Evolutionary conservation across 2,888 invertebrate genomes (phyloP), one percentile per base, ranked within the genome.

Genomic region (Microchrysa polita): DNA sequence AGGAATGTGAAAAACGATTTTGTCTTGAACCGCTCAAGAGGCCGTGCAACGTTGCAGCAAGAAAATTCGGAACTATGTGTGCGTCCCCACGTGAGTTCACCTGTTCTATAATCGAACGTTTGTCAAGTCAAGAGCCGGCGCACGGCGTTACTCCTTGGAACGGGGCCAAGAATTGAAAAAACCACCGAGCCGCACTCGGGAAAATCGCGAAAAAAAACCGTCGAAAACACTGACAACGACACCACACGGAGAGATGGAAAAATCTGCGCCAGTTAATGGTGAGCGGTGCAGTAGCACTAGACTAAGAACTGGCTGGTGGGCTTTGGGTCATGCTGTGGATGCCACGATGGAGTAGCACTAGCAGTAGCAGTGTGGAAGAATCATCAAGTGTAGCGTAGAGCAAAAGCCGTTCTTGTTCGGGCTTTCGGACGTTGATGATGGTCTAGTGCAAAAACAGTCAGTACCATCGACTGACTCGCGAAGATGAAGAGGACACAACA

Each of bases 191-290:
- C 53, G 55, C 55, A 40, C 69, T 55, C 69, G 69, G 57, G 57
- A 69, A 57, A 55, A 34, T 7, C 40, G 7, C 40, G 57, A 57
- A 69, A 69, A n/a, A 69, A 69, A 34, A 63, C 40, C 40, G 16
- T 40, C 42, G 27, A 34, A 34, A 55, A 20, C 69, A 55, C 65
- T 65, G 10, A 63, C 34, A 18, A 55, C n/a, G n/a, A n/a, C 16
- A 52, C 40, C 14, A n/a, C 18, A 27, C 34, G 69, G 55, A 69
- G 55, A 69, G 42, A 52, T 55, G 42, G 65, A 57, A 69, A n/a
- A 69, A 55, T 69, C 55, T 73, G 60, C 73, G 63, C 61, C 73
- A 73, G 73, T 73, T 73, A 20, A 73, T 73, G 53, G 27, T 73
- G 73, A 73, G 73, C 73, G 63, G 73, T 55, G 73, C 55, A 61